Percentiles rank a stretch among this genome's conserved stretches.
phyloP scores from a whole-genome alignment of 1,140 invertebrate species.

The Copidosoma floridanum region DNA sequence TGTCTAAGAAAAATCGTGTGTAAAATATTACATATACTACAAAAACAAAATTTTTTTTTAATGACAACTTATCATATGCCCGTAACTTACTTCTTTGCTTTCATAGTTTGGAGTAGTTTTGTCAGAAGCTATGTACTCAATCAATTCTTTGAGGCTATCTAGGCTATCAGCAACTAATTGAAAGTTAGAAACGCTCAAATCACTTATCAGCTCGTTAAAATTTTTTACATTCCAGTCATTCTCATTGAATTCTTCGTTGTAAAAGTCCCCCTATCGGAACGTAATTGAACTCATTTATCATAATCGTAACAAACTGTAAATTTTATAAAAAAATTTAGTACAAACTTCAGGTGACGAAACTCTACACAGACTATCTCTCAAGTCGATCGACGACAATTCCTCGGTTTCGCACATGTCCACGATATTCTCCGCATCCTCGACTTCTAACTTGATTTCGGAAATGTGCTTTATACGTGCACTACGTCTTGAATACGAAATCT shows the following conservation, averaged over 20 bases:
- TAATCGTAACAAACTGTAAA: neutral
- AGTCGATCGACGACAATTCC: slow-evolving; percentile 20
- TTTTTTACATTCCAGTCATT: slow-evolving; percentile 26
- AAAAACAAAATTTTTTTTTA: too few relatives aligned
- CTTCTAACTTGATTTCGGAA: neutral
- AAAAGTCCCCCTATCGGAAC: neutral
- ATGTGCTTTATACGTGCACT: slow-evolving; percentile 10
- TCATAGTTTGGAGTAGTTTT: slow-evolving; percentile 14
- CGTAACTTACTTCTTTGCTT: slow-evolving; percentile 16
- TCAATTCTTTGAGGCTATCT: slow-evolving; percentile 40
- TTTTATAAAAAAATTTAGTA: neutral
- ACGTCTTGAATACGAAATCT: slow-evolving; percentile 3
- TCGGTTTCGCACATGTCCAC: slow-evolving; percentile 14
- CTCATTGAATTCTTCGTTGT: slow-evolving; percentile 5
- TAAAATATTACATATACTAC: too few relatives aligned
- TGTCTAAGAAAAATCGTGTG: too few relatives aligned
- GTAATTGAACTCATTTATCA: too few relatives aligned
- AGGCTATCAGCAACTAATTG: slow-evolving; percentile 46
- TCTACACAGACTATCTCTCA: slow-evolving; percentile 26
- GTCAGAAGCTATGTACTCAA: slow-evolving; percentile 30
- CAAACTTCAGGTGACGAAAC: slow-evolving; percentile 22
- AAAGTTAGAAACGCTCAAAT: slow-evolving; percentile 45
- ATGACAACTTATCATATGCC: too few relatives aligned
- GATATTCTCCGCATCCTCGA: slow-evolving; percentile 13
- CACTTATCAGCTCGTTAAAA: slow-evolving; percentile 39